Evolutionary conservation across 2,797 vertebrate genomes (phyloP), one percentile per base, ranked within the genome.

Genomic region (Pelodytes ibericus): DNA sequence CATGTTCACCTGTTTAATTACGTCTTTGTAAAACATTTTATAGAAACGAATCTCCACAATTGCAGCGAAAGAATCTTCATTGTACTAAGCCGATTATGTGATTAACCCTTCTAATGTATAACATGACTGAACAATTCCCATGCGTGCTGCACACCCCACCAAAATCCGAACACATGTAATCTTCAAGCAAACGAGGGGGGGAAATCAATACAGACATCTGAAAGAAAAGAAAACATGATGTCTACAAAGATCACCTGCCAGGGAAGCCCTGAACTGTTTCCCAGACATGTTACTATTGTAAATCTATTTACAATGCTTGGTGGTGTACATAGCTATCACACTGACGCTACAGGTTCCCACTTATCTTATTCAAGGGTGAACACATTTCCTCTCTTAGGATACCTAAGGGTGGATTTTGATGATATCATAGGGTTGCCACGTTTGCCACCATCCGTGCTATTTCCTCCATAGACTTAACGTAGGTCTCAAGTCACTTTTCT

Each of bases 11-110:
- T n/a, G n/a, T n/a, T n/a, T n/a, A n/a, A n/a, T n/a, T n/a, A n/a
- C n/a, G n/a, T n/a, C n/a, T n/a, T n/a, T n/a, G n/a, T n/a, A n/a
- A n/a, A 39, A 8, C 36, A 39, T 39, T 39, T 39, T 39, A 1
- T 1, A 39, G 15, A 39, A 8, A 39, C 15, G 7, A 8, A 39
- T 13, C 36, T 8, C 36, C 36, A 13, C 36, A 58, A 4, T 71
- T 64, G n/a, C 27, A 65, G 56, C 71, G 63, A 77, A 59, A 39
- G 63, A 44, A 64, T 77, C 51, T 60, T 49, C 65, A 36, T 67
- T 74, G 62, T 71, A 56, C 33, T 77, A 59, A 77, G 75, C 57
- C 64, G 75, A 77, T 77, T 77, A 77, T 71, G 75, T 49, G 75
- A 77, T 77, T 77, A 71, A 71, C 75, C 68, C 75, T 59, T 77